Base-by-base conservation (phyloP, 2,888 invertebrate genomes). In the Dyspetes luteomarginatus region DNA sequence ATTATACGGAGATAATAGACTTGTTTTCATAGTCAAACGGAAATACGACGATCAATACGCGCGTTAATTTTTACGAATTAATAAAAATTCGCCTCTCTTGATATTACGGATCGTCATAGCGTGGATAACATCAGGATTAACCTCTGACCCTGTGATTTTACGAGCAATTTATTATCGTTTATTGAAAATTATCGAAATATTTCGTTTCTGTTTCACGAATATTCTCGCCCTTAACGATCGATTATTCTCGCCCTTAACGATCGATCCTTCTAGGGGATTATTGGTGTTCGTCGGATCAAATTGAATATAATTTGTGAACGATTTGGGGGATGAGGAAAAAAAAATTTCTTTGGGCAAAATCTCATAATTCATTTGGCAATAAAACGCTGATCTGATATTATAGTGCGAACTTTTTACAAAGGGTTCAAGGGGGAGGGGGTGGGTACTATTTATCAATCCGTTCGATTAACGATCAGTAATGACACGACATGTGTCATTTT, bases 91-190 rank as follows among this genome's bases (percentile, higher is more conserved):
- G 65, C 26, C 17, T 15, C 36, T 9, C 48, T 48, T 7, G 45
- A 48, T 48, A 17, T 17, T 43, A 30, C 45, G 12, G 56, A 64
- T 64, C 69, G 69, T 77, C 69, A 77, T 77, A 28, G 71, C 24
- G 64, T 62, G 75, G 68, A 75, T 68, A 68, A 52, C 22, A 17
- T 19, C 56, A 62, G 77, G 69, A 77, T 71, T 55, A 41, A n/a
- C 56, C 26, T 43, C 50, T 19, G 43, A 28, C 55, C 69, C 55
- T 79, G 79, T 79, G 79, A 62, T 73, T 43, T 65, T 17, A 7
- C 36, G 52, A 15, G 30, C 41, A 24, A 26, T 9, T 60, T n/a
- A 41, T 41, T 43, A 36, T 36, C 41, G 15, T 45, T 41, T 30
- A 24, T 65, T 43, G 15, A n/a, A n/a, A n/a, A n/a, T 22, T n/a